phyloP scores from a whole-genome alignment of 2,888 invertebrate species.

The Netelia inedita region DNA sequence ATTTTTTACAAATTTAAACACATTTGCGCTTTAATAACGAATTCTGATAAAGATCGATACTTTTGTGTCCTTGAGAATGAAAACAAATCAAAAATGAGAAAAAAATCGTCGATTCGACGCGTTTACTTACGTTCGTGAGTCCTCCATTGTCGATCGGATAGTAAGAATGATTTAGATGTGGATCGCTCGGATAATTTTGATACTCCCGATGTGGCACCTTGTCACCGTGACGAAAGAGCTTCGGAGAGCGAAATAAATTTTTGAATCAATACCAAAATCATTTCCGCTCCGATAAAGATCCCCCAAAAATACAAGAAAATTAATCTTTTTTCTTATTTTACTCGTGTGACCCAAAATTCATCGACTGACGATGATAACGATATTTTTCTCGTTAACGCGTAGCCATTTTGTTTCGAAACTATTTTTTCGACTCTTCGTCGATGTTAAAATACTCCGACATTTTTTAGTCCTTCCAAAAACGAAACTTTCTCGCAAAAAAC shows the following conservation, averaged over 20 bases:
- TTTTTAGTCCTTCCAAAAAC: slow-evolving; percentile 20
- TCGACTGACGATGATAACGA: neutral
- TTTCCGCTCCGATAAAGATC: neutral
- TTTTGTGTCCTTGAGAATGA: too few species aligned
- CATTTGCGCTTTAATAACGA: too few species aligned
- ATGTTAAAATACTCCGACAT: neutral
- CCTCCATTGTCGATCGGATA: slow-evolving; percentile 87
- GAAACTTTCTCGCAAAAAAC: slow-evolving; percentile 14
- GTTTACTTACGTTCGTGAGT: slow-evolving; percentile 85
- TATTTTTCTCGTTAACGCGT: too few species aligned
- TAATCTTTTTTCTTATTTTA: neutral
- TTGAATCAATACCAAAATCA: slow-evolving; percentile 6
- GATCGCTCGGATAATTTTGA: slow-evolving; percentile 86
- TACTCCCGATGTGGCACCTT: slow-evolving; percentile 86
- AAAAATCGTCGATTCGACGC: neutral
- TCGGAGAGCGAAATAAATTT: slow-evolving; percentile 13
- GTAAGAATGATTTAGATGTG: slow-evolving; percentile 83
- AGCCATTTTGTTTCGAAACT: neutral
- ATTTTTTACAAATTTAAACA: too few species aligned
- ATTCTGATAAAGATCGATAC: too few species aligned
- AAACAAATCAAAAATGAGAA: neutral
- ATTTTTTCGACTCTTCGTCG: neutral
- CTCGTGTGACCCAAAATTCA: neutral
- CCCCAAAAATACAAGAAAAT: neutral
- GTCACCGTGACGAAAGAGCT: slow-evolving; percentile 88